These are phyloP conservation scores for Corynorhinus townsendii DNA, from an alignment of 2,113 vertebrate species.

Conservation along the genomic window DNA sequence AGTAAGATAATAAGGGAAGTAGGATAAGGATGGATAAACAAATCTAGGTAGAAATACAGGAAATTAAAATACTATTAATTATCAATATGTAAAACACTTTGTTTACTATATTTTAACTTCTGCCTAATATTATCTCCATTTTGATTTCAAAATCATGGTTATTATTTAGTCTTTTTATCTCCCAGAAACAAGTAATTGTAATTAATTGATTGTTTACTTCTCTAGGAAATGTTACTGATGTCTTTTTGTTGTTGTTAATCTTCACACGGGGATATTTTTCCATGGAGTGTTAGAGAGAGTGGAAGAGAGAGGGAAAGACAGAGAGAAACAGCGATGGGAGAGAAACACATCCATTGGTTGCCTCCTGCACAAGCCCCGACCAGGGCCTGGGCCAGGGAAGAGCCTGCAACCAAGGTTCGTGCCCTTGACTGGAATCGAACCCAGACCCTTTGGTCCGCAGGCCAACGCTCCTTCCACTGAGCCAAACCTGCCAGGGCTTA, in stretches of 20 bases:
- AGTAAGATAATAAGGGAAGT: not conserved
- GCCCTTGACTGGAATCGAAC: no score
- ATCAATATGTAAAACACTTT: not conserved
- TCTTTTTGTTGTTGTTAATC: not conserved
- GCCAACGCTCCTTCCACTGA: no score
- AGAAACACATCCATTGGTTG: no score
- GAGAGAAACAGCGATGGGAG: no score
- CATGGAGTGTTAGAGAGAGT: no score
- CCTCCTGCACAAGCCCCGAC: no score
- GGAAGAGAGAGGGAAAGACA: no score
- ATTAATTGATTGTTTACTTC: not conserved
- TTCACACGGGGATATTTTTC: no score
- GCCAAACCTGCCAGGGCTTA: not conserved
- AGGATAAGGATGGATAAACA: not conserved
- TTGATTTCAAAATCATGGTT: conserved; percentile 1
- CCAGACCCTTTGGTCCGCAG: no score
- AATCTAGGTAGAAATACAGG: not conserved
- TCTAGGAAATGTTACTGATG: conserved; percentile 25
- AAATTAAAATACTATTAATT: conserved; percentile 28
- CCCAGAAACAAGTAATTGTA: conserved; percentile 25
- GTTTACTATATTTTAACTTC: not conserved
- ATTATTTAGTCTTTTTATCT: not conserved
- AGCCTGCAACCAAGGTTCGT: no score
- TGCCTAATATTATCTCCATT: not conserved
- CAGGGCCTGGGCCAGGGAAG: no score